Base-by-base conservation (phyloP, 2,797 vertebrate species). In the Acrocephalus scirpaceus region DNA sequence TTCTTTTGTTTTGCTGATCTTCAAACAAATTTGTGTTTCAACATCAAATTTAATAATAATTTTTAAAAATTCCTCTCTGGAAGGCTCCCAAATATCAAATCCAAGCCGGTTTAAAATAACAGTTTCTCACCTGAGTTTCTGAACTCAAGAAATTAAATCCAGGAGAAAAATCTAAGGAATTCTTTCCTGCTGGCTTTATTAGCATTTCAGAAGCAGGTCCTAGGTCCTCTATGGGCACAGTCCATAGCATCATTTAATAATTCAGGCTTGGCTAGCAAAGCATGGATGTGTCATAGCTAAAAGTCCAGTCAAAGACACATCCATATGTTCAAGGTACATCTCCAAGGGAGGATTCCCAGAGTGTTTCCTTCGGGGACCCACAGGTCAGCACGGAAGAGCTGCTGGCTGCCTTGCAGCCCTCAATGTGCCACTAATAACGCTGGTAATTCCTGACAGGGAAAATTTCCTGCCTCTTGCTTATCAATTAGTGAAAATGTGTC, bases 181-280 rank as follows among this genome's bases (percentile, higher is more conserved):
- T 93, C 60, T 96, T 92, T 90, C 95, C 95, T 86, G 84, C 86
- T 95, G 93, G 45, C 77, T 95, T 77, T 69, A 94, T 95, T 93
- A 90, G 69, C 94, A 90, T 91, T 96, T 96, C 92, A 95, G 86
- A 96, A 84, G 86, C 51, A 89, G 88, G 94, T 71, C 86, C 78
- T 60, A 84, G 79, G 85, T 93, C 90, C 83, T 95, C 93, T 67
- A 60, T 56, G 94, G 83, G n/a, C 85, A 86, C 15, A 92, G 93
- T 81, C 90, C 67, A 27, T 69, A 69, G 50, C 70, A 81, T 77
- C 91, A 87, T 79, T 94, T 89, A 95, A 92, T 90, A 94, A 95
- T 91, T 89, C 89, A 93, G 48, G 81, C 91, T 92, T 92, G 92
- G 90, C 76, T 92, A 91, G 89, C 78, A 91, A 89, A 90, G 71